Evolutionary conservation across 2,888 invertebrate genomes (phyloP).

Genomic region (Aphidoletes aphidimyza): DNA sequence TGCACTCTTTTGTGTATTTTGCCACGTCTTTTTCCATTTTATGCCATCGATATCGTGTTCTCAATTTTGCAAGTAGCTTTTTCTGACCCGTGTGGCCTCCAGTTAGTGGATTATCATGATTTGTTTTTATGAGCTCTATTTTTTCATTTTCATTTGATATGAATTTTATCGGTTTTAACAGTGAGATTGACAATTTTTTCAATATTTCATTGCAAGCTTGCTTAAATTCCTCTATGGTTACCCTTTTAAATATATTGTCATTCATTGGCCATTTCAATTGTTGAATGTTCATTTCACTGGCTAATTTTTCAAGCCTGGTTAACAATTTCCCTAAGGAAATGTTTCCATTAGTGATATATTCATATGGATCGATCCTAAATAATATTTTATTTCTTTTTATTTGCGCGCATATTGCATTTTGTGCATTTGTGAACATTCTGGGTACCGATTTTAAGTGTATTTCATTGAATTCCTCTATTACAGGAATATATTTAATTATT

Average conservation of each 20-base stretch:
- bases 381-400: not conserved
- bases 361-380: not conserved
- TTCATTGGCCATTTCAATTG: not conserved
- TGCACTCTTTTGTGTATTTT: conserved; percentile 3
- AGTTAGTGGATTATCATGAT: not conserved
- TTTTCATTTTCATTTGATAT: not conserved
- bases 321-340: not conserved
- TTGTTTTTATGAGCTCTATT: not conserved
- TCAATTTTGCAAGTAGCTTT: not conserved
- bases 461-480: not conserved
- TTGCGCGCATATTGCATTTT: too few species aligned
- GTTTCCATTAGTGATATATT: too few species aligned
- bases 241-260: not conserved
- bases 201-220: not conserved
- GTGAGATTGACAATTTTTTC: not conserved
- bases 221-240: not conserved
- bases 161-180: not conserved
- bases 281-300: not conserved
- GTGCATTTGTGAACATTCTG: not conserved
- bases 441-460: not conserved
- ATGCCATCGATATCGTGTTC: conserved; percentile 52
- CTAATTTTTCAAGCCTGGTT: not conserved
- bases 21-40: conserved; percentile 44
- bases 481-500: not conserved
- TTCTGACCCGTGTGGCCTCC: not conserved